A percentile compares a stretch with the other conserved stretches of the same genome.
Evolutionary conservation across 2,888 invertebrate genomes (phyloP).

Genomic region (Pterostichus madidus): DNA sequence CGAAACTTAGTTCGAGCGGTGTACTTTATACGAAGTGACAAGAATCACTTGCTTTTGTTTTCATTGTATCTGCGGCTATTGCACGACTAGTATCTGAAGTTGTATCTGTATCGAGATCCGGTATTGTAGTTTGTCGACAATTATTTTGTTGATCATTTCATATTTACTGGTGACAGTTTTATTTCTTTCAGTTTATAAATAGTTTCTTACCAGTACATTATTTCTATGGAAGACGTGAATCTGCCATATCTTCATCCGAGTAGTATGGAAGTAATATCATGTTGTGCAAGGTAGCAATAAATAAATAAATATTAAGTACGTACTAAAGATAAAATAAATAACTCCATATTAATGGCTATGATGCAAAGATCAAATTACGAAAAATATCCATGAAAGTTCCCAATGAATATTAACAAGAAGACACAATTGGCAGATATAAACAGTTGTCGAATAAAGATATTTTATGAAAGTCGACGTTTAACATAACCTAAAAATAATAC

Average conservation of each 20-base stretch:
- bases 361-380: no score
- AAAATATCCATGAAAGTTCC: no score
- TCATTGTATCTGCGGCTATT: slow-evolving; percentile 36
- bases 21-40: slow-evolving; percentile 48
- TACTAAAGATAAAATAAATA: no score
- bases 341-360: no score
- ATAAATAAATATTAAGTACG: no score
- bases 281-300: no score
- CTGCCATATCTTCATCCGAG: no score
- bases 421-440: not conserved
- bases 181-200: not conserved
- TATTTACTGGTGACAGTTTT: slow-evolving; percentile 45
- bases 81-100: not conserved
- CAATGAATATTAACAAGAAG: not conserved
- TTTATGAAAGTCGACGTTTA: slow-evolving; percentile 27
- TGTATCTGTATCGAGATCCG: slow-evolving; percentile 30
- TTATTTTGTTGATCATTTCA: slow-evolving; percentile 49
- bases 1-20: slow-evolving; percentile 2
- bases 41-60: slow-evolving; percentile 51
- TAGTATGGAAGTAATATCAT: no score
- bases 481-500: slow-evolving; percentile 52
- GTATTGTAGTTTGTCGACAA: slow-evolving; percentile 36
- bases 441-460: slow-evolving; percentile 2
- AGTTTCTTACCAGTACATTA: not conserved
- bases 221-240: not conserved